Base-by-base conservation (phyloP, 1,140 invertebrate species). In the Bombus confusus region DNA sequence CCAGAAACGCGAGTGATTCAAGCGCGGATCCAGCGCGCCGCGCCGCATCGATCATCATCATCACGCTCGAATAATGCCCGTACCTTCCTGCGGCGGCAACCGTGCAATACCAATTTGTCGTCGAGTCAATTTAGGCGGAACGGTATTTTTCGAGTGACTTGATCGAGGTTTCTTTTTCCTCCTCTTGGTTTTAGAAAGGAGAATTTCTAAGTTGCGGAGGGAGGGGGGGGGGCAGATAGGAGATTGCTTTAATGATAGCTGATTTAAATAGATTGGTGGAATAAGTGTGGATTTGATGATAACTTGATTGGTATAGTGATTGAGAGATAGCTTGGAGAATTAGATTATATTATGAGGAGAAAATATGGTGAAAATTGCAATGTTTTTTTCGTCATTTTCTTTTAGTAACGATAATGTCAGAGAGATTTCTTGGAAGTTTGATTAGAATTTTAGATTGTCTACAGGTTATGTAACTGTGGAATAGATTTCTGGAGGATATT, bases 1-100 rank as follows among this genome's bases (percentile, higher is more conserved):
- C 37, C 83, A 80, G 64, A 86, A 90, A 90, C 71, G 80, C 88
- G 83, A 88, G 77, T 81, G 88, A 90, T 90, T 82, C 81, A 59
- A 90, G 34, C 83, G 59, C 28, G 77, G 71, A 90, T 87, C 77
- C 81, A 85, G 52, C 69, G 57, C 57, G n/a, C 28, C 52, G 82
- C 78, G n/a, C 31, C 52, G 82, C 78, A 79, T 68, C 78, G 80
- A 89, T 90, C 88, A 81, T 85, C 85, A 87, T 87, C 86, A 90
- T 90, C 83, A 62, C 75, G 87, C 72, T 69, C 80, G 85, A 88
- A 90, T 81, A 73, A 88, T 68, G 62, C 52, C 22, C 41, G 37
- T 47, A 10, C 37, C 57, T 59, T 59, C 57, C 84, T 47, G 18
- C 57, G 6, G 59, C n/a, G 28, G 77, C n/a, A 64, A 43, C 73